Base-by-base conservation (phyloP, 1,140 invertebrate genomes). In the Drosophila lowei region DNA sequence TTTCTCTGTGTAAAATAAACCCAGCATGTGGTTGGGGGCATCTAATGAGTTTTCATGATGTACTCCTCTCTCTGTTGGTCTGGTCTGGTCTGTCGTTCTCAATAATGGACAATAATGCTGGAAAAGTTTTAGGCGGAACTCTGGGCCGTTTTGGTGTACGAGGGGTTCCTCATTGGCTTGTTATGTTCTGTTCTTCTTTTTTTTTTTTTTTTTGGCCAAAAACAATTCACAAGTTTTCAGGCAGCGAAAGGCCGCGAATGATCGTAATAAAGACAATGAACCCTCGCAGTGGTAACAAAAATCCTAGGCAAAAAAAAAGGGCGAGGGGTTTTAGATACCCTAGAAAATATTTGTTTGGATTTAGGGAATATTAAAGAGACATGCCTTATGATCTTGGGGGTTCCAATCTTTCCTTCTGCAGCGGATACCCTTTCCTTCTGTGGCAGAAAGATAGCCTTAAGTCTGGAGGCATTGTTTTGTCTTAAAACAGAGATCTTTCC, bases 191-290 rank as follows among this genome's bases (percentile, higher is more conserved):
- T 18, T 18, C 23, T 55, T 55, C 72, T 73, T 78, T 79, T 55
- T 73, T 77, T 78, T 58, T 25, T 58, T 62, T 72, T 57, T 79
- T 84, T 84, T 68, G 50, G 57, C 50, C 79, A 85, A 78, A 78
- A 84, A 38, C 81, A 88, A 83, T 88, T 88, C 74, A 65, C 78
- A 83, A 88, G 75, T 88, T 88, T 77, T 62, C 81, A 78, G 64
- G 70, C 54, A 41, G 70, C 70, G 48, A 23, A 55, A 58, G 61
- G 23, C 48, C 74, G 61, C 49, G 77, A 84, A 78, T 77, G 71
- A 78, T 78, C 44, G 61, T 72, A 73, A 78, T 88, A 72, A 86
- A 88, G 78, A 63, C 83, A 88, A 88, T 88, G 83, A 88, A 67
- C 50, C 72, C 58, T 25, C 23, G 23, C 23, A 42, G 50, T 4